Base-by-base conservation (phyloP, 1,140 invertebrate species). In the Diuraphis noxia region DNA sequence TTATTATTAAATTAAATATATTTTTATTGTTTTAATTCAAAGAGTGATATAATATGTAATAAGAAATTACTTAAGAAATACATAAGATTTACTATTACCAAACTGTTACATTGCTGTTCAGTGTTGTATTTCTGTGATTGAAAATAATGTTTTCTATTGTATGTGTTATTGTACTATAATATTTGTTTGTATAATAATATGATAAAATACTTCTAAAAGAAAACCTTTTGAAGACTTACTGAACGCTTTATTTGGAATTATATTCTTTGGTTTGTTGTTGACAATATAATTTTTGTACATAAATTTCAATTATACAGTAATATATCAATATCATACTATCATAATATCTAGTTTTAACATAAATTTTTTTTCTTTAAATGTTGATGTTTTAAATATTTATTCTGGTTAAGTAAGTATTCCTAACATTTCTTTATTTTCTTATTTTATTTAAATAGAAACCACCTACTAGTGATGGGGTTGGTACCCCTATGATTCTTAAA, bases 271-370 rank as follows among this genome's bases (percentile, higher is more conserved):
- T 84, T 43, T n/a, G 23, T 40, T 81, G 23, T 34, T 46, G 41
- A 34, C 25, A 84, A 84, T 17, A 86, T 9, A 84, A 46, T 84
- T 49, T n/a, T 0, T 49, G 21, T 86, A 36, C 34, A 86, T 52
- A 86, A 9, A 86, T 52, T 25, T 82, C 36, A 82, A 52, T 86
- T 49, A 46, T 49, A 86, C 46, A 49, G n/a, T 85, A 85, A 46
- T 85, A 85, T 85, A 85, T 41, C n/a, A n/a, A n/a, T n/a, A n/a
- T n/a, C n/a, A n/a, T n/a, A n/a, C n/a, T n/a, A n/a, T n/a, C 82
- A 85, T 46, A n/a, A n/a, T 38, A 3, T 85, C 19, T 43, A 41
- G 30, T 84, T 5, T 72, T n/a, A n/a, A n/a, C 19, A 72, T 13
- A 72, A 72, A 72, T 81, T 81, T 4, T 13, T 81, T 81, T 36